These are phyloP conservation scores for Poecilobothrus nobilitatus DNA, from an alignment of 2,888 invertebrate species.

Conservation along the genomic window DNA sequence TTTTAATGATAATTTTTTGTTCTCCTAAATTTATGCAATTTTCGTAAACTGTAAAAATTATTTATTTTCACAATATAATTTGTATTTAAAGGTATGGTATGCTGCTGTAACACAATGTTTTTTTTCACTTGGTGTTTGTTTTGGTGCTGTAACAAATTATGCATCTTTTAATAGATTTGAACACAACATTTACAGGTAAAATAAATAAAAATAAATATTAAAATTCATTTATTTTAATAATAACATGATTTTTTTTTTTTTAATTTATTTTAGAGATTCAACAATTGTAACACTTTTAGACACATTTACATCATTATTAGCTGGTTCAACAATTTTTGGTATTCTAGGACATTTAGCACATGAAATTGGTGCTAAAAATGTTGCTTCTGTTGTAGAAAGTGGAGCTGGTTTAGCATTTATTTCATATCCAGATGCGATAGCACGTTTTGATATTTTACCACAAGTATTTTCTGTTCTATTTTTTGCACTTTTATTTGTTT, in stretches of 20 bases:
- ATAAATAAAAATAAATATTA: background rate
- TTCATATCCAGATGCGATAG: constrained; percentile 52
- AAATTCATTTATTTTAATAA: background rate
- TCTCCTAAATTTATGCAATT: background rate
- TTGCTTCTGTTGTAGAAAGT: constrained; percentile 47
- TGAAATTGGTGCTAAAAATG: constrained; percentile 44
- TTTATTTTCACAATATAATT: too few species aligned
- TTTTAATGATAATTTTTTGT: background rate
- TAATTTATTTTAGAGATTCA: constrained; percentile 44
- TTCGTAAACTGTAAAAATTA: background rate
- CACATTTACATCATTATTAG: constrained; percentile 49
- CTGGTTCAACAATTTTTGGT: constrained; percentile 51
- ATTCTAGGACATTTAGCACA: constrained; percentile 50
- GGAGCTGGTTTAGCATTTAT: constrained; percentile 51
- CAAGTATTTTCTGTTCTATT: constrained; percentile 52
- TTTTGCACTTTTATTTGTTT: constrained; percentile 50
- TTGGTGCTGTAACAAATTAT: constrained; percentile 55
- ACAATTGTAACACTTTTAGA: constrained; percentile 51
- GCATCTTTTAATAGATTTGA: constrained; percentile 54
- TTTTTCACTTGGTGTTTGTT: constrained; percentile 55
- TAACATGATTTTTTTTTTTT: background rate
- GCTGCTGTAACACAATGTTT: constrained; percentile 58
- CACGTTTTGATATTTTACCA: constrained; percentile 47
- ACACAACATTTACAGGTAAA: constrained; percentile 51
- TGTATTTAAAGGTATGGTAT: constrained; percentile 49